Evolutionary conservation across 2,797 vertebrate species (phyloP), one percentile per base, ranked within the genome.

Genomic region (Buphagus erythrorhynchus): DNA sequence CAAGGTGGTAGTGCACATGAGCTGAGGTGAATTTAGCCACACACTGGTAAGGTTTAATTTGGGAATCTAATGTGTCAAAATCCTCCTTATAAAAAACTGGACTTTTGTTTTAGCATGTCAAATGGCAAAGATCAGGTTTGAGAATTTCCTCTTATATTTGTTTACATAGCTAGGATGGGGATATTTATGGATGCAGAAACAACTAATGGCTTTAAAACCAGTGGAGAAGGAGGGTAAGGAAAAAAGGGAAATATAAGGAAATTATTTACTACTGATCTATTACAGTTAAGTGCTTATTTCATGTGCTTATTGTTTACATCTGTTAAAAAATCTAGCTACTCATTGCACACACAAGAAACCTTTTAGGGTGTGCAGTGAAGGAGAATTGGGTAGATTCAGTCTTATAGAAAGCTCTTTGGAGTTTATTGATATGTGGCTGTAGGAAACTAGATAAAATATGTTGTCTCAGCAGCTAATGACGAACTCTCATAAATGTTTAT

Each of bases 401-500:
- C 18, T 69, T 43, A 18, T 0, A 29, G 35, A 33, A 72, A n/a
- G 29, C 49, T 82, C 29, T 68, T 51, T 66, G 42, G 65, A 65
- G 71, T 12, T 85, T 73, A 75, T 59, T 78, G 49, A 46, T 84
- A 31, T 6, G 8, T 48, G 58, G 73, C 67, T 78, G 40, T 88
- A 63, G 58, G 42, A 85, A 95, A 28, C 9, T 3, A 71, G 84
- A 94, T 96, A 97, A 94, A 93, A 91, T 48, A 26, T 68, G 61
- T 93, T 85, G 72, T 57, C 76, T 96, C 92, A 96, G 94, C 91
- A 92, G 55, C 58, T 75, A 84, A 79, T 95, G 91, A 94, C 15
- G 13, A 94, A 73, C 42, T 54, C 75, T 86, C 14, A 29, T 96
- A 90, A 95, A 95, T 13, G 16, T 97, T 97, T 97, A 94, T 94